phyloP scores from a whole-genome alignment of 2,113 vertebrate genomes.

The Brevimyrus niger region DNA sequence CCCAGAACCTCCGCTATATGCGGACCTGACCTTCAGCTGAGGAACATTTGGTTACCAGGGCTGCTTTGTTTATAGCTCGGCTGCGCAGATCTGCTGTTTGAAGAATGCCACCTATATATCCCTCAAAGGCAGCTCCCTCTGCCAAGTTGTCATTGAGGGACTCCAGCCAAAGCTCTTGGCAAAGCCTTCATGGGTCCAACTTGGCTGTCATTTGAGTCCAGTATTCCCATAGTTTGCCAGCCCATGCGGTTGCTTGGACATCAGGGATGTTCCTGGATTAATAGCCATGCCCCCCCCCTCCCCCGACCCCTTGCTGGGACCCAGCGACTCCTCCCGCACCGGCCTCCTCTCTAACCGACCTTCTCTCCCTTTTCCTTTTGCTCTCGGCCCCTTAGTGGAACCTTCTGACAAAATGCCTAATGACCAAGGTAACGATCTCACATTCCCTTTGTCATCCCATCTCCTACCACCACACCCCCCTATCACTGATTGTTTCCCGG shows the following conservation, averaged over 20 bases:
- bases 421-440: constrained; percentile 92
- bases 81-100: neutral
- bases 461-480: neutral
- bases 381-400: constrained; percentile 82
- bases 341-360: constrained; percentile 64
- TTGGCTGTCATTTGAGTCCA: too few relatives aligned
- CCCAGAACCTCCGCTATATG: neutral
- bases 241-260: neutral
- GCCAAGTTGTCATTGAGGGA: neutral
- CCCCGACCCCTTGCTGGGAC: neutral
- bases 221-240: neutral
- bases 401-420: constrained; percentile 99
- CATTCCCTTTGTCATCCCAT: constrained; percentile 14
- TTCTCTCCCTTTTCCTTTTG: constrained; percentile 57
- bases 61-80: neutral
- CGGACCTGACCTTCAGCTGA: neutral
- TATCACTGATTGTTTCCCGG: neutral
- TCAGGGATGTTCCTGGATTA: neutral
- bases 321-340: constrained; percentile 30
- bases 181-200: neutral
- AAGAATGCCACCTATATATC: neutral
- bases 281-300: neutral
- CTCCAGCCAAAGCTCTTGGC: neutral
- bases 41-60: neutral
- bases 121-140: neutral